Evolutionary conservation across 2,888 invertebrate species (phyloP).

Genomic region (Pristionchus mayeri): DNA sequence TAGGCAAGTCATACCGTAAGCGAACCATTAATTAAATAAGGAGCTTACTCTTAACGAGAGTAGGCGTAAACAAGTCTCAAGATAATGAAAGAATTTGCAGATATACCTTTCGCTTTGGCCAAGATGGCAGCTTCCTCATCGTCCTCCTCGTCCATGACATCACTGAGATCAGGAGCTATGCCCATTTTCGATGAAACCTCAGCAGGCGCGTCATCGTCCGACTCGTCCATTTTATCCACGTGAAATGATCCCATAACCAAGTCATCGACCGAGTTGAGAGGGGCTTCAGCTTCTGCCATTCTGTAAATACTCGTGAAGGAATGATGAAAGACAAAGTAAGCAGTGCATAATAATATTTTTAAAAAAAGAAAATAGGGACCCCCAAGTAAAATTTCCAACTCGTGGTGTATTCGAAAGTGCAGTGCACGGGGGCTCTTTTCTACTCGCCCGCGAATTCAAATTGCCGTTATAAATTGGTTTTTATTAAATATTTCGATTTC

Average conservation of each 20-base stretch:
- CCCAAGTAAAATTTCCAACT: too few relatives aligned
- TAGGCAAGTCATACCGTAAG: background rate
- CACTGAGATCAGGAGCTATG: background rate
- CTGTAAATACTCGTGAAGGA: background rate
- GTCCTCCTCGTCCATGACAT: background rate
- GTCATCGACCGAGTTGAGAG: background rate
- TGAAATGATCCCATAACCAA: background rate
- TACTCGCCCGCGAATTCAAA: too few relatives aligned
- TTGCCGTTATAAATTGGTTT: too few relatives aligned
- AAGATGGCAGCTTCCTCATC: constrained; percentile 24
- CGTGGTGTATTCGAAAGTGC: too few relatives aligned
- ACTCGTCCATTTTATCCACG: background rate
- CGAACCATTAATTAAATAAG: background rate
- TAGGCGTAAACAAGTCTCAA: too few relatives aligned
- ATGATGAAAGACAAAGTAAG: background rate
- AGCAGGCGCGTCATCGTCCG: constrained; percentile 35
- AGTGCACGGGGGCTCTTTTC: too few relatives aligned
- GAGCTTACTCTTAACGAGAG: too few relatives aligned
- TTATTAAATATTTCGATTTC: too few relatives aligned
- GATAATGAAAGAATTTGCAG: background rate
- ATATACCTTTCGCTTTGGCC: constrained; percentile 29
- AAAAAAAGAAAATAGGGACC: background rate
- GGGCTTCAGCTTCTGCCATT: constrained; percentile 12
- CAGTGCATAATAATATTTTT: too few relatives aligned
- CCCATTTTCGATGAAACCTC: constrained; percentile 31